Percentiles rank a stretch among this genome's conserved stretches.
Conservation (phyloP, 1,140 invertebrate species). For the Acromyrmex charruanus region DNA sequence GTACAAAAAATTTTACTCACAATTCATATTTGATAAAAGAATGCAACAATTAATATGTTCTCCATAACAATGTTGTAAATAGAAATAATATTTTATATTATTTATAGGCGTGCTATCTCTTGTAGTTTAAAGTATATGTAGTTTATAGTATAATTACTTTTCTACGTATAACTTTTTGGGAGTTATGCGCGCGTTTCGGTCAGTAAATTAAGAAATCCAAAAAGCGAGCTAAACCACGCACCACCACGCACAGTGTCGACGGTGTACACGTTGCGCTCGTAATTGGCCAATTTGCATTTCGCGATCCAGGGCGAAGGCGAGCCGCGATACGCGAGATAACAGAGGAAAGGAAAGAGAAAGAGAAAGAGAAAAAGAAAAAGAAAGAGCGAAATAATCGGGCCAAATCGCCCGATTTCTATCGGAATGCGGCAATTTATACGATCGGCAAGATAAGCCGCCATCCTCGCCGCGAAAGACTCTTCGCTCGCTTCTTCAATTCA, state of each 20-base stretch:
- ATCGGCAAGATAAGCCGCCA: conserved; percentile 47
- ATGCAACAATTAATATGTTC: neutral
- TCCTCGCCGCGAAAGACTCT: conserved; percentile 5
- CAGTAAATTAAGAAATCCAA: conserved; percentile 25
- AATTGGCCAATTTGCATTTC: conserved; percentile 66
- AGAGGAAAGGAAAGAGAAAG: neutral
- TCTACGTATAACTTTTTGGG: neutral
- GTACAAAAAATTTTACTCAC: neutral
- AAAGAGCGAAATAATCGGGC: conserved; percentile 41
- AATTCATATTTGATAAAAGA: neutral
- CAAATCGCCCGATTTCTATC: conserved; percentile 61
- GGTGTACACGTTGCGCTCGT: conserved; percentile 39
- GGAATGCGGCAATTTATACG: conserved; percentile 66
- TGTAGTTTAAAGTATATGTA: neutral
- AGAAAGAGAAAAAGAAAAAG: neutral
- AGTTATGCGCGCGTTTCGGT: neutral
- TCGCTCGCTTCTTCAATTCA: conserved; percentile 45
- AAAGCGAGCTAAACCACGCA: neutral
- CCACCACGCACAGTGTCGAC: conserved; percentile 23
- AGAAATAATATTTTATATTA: neutral
- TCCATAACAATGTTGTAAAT: neutral
- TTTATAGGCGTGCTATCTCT: neutral
- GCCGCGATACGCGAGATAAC: conserved; percentile 56
- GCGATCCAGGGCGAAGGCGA: conserved; percentile 56
- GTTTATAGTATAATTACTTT: neutral